Conservation (phyloP, 2,888 invertebrate genomes). For the Acanthococcus lagerstroemiae region DNA sequence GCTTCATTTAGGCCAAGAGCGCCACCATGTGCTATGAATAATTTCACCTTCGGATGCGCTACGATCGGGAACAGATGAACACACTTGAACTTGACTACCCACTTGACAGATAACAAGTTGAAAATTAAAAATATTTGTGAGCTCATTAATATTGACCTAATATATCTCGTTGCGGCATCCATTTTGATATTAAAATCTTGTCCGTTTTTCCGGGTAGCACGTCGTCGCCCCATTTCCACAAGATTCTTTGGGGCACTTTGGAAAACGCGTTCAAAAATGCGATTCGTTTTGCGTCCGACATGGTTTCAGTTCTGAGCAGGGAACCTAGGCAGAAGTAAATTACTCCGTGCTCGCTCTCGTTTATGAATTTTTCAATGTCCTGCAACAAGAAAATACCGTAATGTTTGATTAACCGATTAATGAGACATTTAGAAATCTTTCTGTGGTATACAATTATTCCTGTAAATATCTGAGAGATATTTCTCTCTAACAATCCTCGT, state of each 20-base stretch:
- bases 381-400: conserved; percentile 20
- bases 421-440: no score
- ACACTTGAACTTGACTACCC: no score
- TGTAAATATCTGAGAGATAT: no score
- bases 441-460: no score
- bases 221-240: conserved; percentile 68
- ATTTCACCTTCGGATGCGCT: no score
- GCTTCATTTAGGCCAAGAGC: no score
- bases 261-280: conserved; percentile 52
- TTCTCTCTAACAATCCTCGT: no score
- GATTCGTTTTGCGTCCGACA: conserved; percentile 34
- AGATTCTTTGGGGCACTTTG: conserved; percentile 54
- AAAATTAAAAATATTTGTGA: no score
- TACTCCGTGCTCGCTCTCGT: conserved; percentile 32
- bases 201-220: conserved; percentile 39
- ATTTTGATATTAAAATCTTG: conserved; percentile 49
- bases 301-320: conserved; percentile 29
- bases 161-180: conserved; percentile 69
- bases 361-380: conserved; percentile 33
- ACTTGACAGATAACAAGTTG: no score
- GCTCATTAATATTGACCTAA: conserved; percentile 56
- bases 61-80: no score
- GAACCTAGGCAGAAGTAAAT: conserved; percentile 34
- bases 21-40: no score
- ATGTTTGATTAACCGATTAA: no score